Conservation (phyloP, 1,140 invertebrate species). For the Reticulitermes speratus region DNA sequence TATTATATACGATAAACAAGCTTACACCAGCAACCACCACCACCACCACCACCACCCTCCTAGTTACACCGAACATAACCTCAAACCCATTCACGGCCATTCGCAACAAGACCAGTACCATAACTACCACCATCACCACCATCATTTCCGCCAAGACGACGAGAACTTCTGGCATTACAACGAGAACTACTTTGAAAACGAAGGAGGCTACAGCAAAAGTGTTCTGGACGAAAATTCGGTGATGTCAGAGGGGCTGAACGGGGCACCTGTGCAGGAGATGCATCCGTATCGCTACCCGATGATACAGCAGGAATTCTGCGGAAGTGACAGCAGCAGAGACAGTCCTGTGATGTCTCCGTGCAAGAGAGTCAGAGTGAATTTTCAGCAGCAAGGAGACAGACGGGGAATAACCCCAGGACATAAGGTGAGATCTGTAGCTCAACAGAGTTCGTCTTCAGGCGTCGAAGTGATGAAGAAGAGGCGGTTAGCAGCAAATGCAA, state of each 20-base stretch:
- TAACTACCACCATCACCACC: background rate
- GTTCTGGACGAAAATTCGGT: background rate
- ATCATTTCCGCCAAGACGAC: background rate
- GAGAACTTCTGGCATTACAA: background rate
- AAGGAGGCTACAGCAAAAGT: conserved; percentile 4
- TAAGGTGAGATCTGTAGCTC: background rate
- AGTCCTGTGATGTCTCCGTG: background rate
- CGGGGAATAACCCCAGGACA: background rate
- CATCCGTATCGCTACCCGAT: background rate
- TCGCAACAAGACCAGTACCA: background rate
- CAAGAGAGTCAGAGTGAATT: background rate
- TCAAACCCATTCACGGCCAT: no score
- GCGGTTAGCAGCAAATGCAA: conserved; percentile 72
- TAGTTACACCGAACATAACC: no score
- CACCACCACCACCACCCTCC: background rate
- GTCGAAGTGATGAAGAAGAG: conserved; percentile 58
- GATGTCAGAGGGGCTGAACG: background rate
- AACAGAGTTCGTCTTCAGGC: background rate
- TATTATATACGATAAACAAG: no score
- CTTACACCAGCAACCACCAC: no score
- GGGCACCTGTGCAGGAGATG: background rate
- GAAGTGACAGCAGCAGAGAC: background rate
- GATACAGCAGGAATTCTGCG: background rate
- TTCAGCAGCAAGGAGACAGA: background rate
- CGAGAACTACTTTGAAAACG: background rate